Base-by-base conservation (phyloP, 92 coral and sea anemone genomes). In the Porites evermanni region DNA sequence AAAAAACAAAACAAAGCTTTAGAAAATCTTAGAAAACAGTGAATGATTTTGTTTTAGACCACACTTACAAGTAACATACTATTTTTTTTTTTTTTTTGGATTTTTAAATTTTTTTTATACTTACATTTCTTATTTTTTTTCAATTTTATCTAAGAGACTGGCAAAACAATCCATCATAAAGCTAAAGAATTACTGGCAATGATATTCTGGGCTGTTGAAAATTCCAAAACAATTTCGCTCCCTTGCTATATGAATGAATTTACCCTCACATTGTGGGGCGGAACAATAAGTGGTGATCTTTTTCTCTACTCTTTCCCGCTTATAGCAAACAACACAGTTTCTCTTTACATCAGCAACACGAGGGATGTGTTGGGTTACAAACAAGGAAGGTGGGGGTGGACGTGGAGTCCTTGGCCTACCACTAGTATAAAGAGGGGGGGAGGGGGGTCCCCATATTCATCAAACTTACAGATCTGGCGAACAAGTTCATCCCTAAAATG, bases 401-500 rank as follows among this genome's bases (percentile, higher is more conserved):
- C 68, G 29, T 71, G 12, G 8, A 70, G 74, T 29, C 32, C 12
- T 24, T 11, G 50, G 58, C 8, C 8, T 16, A 20, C 26, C 26
- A 24, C 26, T 24, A 24, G 26, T 24, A 24, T 1, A 24, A 24
- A 24, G 26, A 6, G 11, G 32, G 52, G 12, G 16, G 5, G 6
- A 14, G 91, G 91, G 19, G 92, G 89, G 44, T 59, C 70, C 19
- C 44, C 86, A 70, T 78, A 70, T 6, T 56, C 89, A 19, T 67
- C 65, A 7, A 90, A 80, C 23, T 82, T 89, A 79, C 89, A 80
- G 54, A 90, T 70, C 69, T 85, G 86, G 23, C 86, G 59, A 17
- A 80, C 47, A 23, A 90, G 38, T 70, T 80, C 93, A 53, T 79
- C 93, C 77, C 93, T 85, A 84, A 79, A 89, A 26, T 84, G 82